phyloP scores from a whole-genome alignment of 2,888 invertebrate species.

The Pilophorus perplexus region DNA sequence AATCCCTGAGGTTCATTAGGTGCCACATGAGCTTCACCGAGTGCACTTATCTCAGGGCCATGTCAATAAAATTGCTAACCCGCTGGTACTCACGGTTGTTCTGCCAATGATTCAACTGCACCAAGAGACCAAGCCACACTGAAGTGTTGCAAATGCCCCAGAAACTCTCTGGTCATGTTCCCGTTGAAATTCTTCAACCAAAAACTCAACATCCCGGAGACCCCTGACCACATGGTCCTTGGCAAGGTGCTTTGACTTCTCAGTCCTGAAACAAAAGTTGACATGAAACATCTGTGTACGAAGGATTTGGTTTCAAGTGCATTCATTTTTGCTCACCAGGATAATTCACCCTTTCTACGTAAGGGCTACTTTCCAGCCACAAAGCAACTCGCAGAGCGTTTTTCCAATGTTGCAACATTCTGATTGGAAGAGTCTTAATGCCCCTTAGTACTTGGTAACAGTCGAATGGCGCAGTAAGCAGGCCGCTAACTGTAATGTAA shows the following conservation, averaged over 20 bases:
- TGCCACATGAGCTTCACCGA: no score
- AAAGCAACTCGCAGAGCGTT: constrained; percentile 75
- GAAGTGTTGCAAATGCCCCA: constrained; percentile 75
- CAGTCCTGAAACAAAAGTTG: no score
- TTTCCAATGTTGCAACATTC: constrained; percentile 86
- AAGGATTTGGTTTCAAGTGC: no score
- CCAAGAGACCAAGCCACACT: constrained; percentile 91
- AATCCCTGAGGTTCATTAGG: no score
- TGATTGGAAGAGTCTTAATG: constrained; percentile 84
- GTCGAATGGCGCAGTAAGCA: constrained; percentile 94
- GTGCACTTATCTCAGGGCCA: no score
- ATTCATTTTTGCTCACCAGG: no score
- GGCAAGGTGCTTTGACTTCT: constrained; percentile 76
- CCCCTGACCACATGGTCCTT: constrained; percentile 76
- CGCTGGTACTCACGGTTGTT: constrained; percentile 91
- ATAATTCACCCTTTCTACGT: constrained; percentile 69
- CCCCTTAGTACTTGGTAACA: constrained; percentile 91
- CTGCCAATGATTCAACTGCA: constrained; percentile 90
- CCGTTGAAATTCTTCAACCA: constrained; percentile 77
- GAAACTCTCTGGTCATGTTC: constrained; percentile 68
- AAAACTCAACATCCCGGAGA: constrained; percentile 90
- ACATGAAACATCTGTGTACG: no score
- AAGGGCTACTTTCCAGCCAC: constrained; percentile 76
- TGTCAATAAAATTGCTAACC: no score
- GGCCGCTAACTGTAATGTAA: no score